Evolutionary conservation across 2,797 vertebrate species (phyloP), one percentile per base, ranked within the genome.

Genomic region (Heterohyrax brucei): DNA sequence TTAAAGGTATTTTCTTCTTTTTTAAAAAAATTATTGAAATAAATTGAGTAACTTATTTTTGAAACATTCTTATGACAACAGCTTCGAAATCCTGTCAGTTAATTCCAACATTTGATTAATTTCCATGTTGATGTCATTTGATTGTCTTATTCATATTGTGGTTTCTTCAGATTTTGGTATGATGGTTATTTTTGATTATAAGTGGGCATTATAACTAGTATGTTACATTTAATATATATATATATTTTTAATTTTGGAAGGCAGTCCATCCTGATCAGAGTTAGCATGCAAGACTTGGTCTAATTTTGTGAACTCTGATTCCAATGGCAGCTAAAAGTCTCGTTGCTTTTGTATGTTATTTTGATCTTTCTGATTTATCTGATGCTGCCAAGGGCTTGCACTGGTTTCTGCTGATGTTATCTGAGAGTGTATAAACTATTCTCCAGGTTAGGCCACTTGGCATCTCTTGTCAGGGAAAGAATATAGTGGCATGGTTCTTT

Each of bases 31-130:
- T 24, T 87, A 8, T 83, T 91, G 72, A 33, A 78, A 87, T 64
- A 53, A 21, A 94, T 89, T 92, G 80, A 80, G 7, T 94, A 33
- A 89, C 72, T 81, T 88, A 70, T 13, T 28, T 18, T 81, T 61
- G 39, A 91, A 46, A 14, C 68, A 1, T 73, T 82, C 66, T 94
- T 78, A 53, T 62, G 9, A 44, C 46, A 44, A 10, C 64, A 33
- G 8, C 50, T 90, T 94, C 53, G 75, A 90, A 87, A 62, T 62
- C 59, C 75, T 83, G n/a, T 94, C 46, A 79, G 77, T 39, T 70
- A 73, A 94, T 61, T 77, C 22, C 7, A 21, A 56, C 9, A 83
- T 79, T 16, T 78, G 64, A 78, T 78, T 72, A 82, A 73, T 73
- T 89, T 82, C 75, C 24, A 4, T 19, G 24, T 83, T 46, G 59